Evolutionary conservation across 2,113 vertebrate genomes (phyloP).

Genomic region (Azemiops feae): DNA sequence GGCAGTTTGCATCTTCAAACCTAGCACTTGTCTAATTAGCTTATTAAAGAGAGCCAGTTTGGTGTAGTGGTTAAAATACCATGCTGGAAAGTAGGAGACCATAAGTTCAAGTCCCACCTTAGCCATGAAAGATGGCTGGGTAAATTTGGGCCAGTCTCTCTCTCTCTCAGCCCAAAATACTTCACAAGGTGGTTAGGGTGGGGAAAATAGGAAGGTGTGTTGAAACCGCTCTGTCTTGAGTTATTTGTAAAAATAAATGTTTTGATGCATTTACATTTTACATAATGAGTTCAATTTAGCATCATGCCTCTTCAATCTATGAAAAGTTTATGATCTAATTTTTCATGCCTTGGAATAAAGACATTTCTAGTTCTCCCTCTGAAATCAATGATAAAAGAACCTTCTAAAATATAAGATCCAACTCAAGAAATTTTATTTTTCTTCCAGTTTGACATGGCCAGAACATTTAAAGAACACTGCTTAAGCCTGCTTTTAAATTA

Average conservation of each 20-base stretch:
- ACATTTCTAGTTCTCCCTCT: not conserved
- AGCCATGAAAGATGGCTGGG: too few relatives aligned
- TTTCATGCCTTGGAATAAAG: not conserved
- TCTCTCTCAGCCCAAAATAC: too few relatives aligned
- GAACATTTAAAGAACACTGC: not conserved
- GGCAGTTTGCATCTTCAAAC: not conserved
- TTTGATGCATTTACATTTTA: not conserved
- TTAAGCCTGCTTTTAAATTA: not conserved
- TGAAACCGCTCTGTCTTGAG: too few relatives aligned
- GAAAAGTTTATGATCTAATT: not conserved
- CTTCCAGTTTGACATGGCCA: not conserved
- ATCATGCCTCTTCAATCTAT: not conserved
- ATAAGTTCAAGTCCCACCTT: not conserved
- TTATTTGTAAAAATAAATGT: too few relatives aligned
- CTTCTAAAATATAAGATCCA: not conserved
- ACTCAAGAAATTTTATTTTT: not conserved
- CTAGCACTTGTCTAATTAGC: not conserved
- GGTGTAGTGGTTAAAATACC: not conserved
- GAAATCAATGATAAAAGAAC: not conserved
- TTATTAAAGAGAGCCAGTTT: not conserved
- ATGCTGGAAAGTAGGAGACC: not conserved
- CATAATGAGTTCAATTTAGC: not conserved
- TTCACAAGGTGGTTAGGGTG: too few relatives aligned
- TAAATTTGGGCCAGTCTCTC: too few relatives aligned
- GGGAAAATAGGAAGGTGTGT: too few relatives aligned